Evolutionary conservation across 2,797 vertebrate genomes (phyloP).

Genomic region (Siniperca obscura): DNA sequence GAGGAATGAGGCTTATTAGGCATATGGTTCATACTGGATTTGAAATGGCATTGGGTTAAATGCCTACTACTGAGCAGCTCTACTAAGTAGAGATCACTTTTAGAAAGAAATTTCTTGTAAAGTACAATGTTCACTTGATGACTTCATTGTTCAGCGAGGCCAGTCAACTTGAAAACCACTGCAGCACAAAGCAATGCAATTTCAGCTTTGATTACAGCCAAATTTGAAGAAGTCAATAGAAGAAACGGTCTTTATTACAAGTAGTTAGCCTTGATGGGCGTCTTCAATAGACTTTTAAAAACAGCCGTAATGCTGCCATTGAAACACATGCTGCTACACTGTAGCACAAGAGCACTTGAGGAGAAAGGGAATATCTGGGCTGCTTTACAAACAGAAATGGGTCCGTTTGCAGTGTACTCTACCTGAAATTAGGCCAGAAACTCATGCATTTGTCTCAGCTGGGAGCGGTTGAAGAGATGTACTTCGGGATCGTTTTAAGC

Average conservation of each 20-base stretch:
- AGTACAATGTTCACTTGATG: slow-evolving; percentile 48
- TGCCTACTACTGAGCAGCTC: neutral
- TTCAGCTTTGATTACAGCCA: slow-evolving; percentile 47
- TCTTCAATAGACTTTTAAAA: slow-evolving; percentile 58
- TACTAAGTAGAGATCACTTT: slow-evolving; percentile 11
- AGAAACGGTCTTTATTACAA: slow-evolving; percentile 44
- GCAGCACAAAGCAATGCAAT: slow-evolving; percentile 44
- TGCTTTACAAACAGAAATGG: slow-evolving; percentile 53
- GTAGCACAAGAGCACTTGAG: slow-evolving; percentile 55
- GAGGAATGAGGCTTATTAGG: slow-evolving; percentile 29
- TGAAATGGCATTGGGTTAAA: slow-evolving; percentile 33
- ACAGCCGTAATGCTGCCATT: slow-evolving; percentile 1
- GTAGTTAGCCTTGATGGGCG: slow-evolving; percentile 55
- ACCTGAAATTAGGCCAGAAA: slow-evolving; percentile 74
- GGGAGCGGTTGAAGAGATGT: slow-evolving; percentile 55
- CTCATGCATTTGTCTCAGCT: slow-evolving; percentile 50
- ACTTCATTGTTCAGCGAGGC: slow-evolving; percentile 46
- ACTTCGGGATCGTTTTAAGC: slow-evolving; percentile 59
- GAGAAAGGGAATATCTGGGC: slow-evolving; percentile 51
- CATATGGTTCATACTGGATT: slow-evolving; percentile 28
- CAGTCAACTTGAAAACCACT: slow-evolving; percentile 32
- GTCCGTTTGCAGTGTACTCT: slow-evolving; percentile 49
- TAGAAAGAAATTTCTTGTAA: slow-evolving; percentile 22
- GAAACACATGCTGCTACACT: slow-evolving; percentile 32
- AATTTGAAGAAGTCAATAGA: slow-evolving; percentile 25